Base-by-base conservation (phyloP, 2,113 vertebrate species). In the human (Homo sapiens) region DNA sequence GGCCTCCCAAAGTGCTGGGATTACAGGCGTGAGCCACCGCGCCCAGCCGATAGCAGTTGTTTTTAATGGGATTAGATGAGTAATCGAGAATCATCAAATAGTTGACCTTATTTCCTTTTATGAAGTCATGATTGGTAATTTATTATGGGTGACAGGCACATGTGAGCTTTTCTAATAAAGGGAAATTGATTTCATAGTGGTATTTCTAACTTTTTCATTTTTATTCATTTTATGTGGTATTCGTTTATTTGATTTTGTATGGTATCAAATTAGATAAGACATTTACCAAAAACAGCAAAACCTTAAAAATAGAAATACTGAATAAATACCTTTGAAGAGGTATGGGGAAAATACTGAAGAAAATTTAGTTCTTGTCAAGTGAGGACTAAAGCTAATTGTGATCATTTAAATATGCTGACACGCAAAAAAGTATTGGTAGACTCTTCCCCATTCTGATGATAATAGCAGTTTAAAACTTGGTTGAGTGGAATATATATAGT, bases 211-310 rank as follows among this genome's bases (percentile, higher is more conserved):
- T 82, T 93, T 70, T 48, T 55, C 23, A 57, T 89, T 81, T 90
- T 79, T 95, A 70, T 30, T 14, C 27, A 64, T 64, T 64, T 64
- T 64, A 64, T 13, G 27, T 64, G 61, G 61, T 64, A 32, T 64
- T 64, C 12, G 14, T 64, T 64, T 64, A 64, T 32, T 30, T 64
- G 12, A 64, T 81, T 86, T 96, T 82, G 89, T 96, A 38, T 94
- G 25, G 6, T 94, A 0, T 81, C 4, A 16, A 70, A 83, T 88
- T 90, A 78, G 27, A 30, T 66, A 92, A 81, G 43, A 78, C 22
- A 79, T 89, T 88, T 75, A 89, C 86, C n/a, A 96, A 35, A 94
- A 86, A 48, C 48, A 81, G 16, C n/a, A 96, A 96, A 94, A 88
- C 4, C 18, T 84, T 94, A 55, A 89, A 92, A 83, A 82, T 45